Conservation (phyloP, 2,797 vertebrate genomes). For the Paguma larvata region DNA sequence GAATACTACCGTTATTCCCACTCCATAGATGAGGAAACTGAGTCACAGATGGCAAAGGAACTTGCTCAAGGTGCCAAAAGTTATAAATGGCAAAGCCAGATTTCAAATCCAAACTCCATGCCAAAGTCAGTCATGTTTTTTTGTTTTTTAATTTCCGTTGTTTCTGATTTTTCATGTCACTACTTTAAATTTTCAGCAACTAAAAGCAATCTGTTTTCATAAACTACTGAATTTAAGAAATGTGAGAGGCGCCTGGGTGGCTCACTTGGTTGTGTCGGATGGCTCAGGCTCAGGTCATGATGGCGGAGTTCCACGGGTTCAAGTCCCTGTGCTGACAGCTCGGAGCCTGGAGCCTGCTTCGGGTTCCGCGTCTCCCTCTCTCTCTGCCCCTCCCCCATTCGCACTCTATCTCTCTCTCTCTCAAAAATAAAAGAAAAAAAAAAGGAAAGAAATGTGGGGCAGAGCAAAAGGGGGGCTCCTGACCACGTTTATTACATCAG, state of each 20-base stretch:
- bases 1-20: neutral
- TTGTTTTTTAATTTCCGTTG: neutral
- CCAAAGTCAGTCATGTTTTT: neutral
- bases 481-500: constrained; percentile 7
- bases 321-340: too few relatives aligned
- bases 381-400: too few relatives aligned
- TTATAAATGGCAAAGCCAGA: constrained; percentile 23
- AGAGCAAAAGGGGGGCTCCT: neutral
- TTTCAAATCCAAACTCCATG: constrained; percentile 8
- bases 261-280: too few relatives aligned
- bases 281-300: too few relatives aligned
- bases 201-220: constrained; percentile 8
- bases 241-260: neutral
- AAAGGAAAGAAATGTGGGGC: neutral
- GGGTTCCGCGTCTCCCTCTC: too few relatives aligned
- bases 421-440: too few relatives aligned
- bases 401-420: too few relatives aligned
- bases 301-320: too few relatives aligned
- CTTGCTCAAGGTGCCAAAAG: neutral
- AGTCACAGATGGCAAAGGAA: neutral
- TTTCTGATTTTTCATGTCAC: constrained; percentile 46
- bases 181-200: constrained; percentile 2
- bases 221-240: neutral
- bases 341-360: too few relatives aligned
- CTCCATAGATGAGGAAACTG: neutral